Evolutionary conservation across 2,888 invertebrate genomes (phyloP), one percentile per base, ranked within the genome.

Genomic region (Opisthograptis luteolata): DNA sequence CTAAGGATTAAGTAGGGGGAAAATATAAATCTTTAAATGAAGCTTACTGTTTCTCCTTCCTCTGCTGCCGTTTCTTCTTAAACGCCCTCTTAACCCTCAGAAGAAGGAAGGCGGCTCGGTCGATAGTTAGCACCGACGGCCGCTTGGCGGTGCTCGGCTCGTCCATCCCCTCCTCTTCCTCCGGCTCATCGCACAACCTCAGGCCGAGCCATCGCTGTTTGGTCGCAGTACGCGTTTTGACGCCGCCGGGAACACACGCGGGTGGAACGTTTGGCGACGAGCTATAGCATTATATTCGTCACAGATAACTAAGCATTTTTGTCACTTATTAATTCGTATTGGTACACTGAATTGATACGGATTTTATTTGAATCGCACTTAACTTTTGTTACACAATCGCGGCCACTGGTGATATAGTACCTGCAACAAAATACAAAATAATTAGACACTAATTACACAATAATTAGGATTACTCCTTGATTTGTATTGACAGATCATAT

Each of bases 61-160:
- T 92, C 80, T 96, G 95, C 78, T 96, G 94, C 64, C 96, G 94
- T 89, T 97, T 97, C 91, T 96, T 97, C 87, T 96, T 96, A 86
- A 97, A 97, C 27, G 96, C 97, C 73, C 95, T 94, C 78, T 97
- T 97, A 50, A 97, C 97, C 64, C 97, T 92, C 64, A 97, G 91
- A 64, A 97, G 92, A 24, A 97, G 92, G 81, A 97, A 97, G 43
- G 97, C 97, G 39, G 97, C 97, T 61, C 96, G 93, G 91, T 97
- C 97, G 79, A 97, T 96, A 68, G 96, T 96, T 64, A 97, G 90
- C 56, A 94, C 92, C 65, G 93, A 93, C 70, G 93, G 93, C 81
- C 93, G 92, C 80, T 91, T 91, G 71, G 85, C 78, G 62, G 87
- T 71, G 72, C 82, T 78, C 24, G 87, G 81, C 73, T 88, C 89